Evolutionary conservation across 2,797 vertebrate genomes (phyloP).

Genomic region (Serranus cabrilla): DNA sequence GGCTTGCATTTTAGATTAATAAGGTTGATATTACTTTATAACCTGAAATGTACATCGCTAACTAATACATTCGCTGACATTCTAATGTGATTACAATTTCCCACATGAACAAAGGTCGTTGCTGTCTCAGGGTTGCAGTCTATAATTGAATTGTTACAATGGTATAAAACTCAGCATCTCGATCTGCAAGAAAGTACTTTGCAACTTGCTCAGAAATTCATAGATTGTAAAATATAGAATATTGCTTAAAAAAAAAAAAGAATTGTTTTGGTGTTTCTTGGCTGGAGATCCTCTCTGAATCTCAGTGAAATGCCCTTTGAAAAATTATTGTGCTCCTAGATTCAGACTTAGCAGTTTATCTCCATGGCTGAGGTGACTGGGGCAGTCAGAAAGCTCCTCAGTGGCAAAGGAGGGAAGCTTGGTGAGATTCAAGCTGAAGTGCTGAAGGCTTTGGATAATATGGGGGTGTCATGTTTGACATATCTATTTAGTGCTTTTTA

Average conservation of each 20-base stretch:
- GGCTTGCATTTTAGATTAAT: constrained; percentile 32
- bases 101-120: not conserved
- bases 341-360: not conserved
- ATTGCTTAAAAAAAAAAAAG: not conserved
- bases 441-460: not conserved
- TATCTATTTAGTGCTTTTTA: too few relatives aligned
- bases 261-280: not conserved
- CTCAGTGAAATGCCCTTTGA: not conserved
- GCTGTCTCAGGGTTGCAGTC: not conserved
- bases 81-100: constrained; percentile 7
- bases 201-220: not conserved
- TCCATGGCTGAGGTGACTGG: not conserved
- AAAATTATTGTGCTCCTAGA: not conserved
- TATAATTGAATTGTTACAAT: not conserved
- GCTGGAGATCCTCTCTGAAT: not conserved
- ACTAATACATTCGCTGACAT: constrained; percentile 11
- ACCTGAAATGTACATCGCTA: constrained; percentile 11
- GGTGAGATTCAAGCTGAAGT: not conserved
- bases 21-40: constrained; percentile 8
- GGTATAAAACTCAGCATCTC: not conserved
- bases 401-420: not conserved
- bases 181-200: not conserved
- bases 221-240: not conserved
- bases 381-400: not conserved
- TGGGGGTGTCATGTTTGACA: too few relatives aligned